These are phyloP conservation scores for Anastatus disparis DNA, from an alignment of 1,140 invertebrate species.

Conservation along the genomic window DNA sequence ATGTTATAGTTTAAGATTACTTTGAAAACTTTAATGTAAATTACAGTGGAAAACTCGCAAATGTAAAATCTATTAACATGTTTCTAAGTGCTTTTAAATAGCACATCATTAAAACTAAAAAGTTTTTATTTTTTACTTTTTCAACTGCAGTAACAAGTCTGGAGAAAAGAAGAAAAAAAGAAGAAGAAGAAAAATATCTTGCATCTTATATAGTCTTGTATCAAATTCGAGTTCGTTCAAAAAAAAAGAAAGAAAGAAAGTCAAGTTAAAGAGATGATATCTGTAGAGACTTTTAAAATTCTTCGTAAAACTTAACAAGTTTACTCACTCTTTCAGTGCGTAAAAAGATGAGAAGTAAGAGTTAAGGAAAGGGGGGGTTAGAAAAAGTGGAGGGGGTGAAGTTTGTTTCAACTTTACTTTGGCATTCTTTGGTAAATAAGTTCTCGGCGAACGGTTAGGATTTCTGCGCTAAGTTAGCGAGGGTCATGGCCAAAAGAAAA, in stretches of 20 bases:
- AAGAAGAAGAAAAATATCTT: no score
- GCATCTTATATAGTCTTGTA: neutral
- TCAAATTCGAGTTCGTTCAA: constrained; percentile 1
- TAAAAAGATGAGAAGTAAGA: no score
- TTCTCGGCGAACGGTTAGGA: constrained; percentile 1
- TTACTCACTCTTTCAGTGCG: constrained; percentile 1
- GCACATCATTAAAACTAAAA: no score
- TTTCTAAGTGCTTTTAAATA: no score
- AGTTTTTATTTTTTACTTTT: no score
- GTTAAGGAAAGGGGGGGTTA: neutral
- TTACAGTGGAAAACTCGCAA: no score
- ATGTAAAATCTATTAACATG: no score
- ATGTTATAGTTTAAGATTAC: no score
- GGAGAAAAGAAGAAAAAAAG: no score
- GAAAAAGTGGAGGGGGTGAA: neutral
- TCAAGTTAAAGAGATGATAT: constrained; percentile 13
- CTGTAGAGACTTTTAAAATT: constrained; percentile 15
- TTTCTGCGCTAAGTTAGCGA: neutral
- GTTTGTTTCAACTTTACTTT: constrained; percentile 18
- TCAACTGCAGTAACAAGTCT: no score
- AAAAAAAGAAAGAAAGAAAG: neutral
- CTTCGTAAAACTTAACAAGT: constrained; percentile 25
- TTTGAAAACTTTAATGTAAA: no score
- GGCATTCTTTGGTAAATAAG: constrained; percentile 30
- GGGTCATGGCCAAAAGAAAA: constrained; percentile 14